Evolutionary conservation across 2,797 vertebrate species (phyloP).

Genomic region (Stomatorhinus walkeri): DNA sequence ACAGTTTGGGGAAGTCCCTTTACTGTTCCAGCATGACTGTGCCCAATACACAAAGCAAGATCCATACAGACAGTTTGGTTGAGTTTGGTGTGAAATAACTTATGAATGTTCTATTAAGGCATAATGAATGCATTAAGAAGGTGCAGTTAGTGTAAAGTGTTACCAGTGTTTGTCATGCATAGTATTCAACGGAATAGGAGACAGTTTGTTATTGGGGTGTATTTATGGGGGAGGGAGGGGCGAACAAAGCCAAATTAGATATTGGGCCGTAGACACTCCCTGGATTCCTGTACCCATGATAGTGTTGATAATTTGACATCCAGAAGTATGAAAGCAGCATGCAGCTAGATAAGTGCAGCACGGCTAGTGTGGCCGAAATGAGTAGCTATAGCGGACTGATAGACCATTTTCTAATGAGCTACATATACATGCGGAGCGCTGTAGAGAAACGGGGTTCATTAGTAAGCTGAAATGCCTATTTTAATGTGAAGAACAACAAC

Average conservation of each 20-base stretch:
- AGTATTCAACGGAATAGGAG: background rate
- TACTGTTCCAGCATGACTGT: background rate
- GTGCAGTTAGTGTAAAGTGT: background rate
- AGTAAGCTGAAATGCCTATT: background rate
- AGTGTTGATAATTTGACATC: background rate
- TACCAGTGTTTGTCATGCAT: background rate
- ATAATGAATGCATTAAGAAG: background rate
- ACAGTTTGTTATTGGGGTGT: background rate
- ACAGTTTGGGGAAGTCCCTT: background rate
- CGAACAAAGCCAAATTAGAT: background rate
- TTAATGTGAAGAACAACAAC: background rate
- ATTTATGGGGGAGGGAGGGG: background rate
- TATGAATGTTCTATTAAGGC: background rate
- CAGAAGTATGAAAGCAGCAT: background rate
- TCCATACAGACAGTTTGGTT: background rate
- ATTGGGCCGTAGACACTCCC: background rate
- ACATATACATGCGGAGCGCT: background rate
- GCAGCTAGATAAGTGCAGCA: background rate
- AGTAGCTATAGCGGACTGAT: background rate
- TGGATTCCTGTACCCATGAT: background rate
- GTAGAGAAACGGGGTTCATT: background rate
- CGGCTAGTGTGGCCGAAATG: background rate
- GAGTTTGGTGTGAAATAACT: background rate
- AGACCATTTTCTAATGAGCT: background rate
- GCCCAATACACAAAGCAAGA: background rate